A percentile compares a stretch with the other conserved stretches of the same genome.
Evolutionary conservation across 2,888 invertebrate genomes (phyloP).

Genomic region (Noctua janthe): DNA sequence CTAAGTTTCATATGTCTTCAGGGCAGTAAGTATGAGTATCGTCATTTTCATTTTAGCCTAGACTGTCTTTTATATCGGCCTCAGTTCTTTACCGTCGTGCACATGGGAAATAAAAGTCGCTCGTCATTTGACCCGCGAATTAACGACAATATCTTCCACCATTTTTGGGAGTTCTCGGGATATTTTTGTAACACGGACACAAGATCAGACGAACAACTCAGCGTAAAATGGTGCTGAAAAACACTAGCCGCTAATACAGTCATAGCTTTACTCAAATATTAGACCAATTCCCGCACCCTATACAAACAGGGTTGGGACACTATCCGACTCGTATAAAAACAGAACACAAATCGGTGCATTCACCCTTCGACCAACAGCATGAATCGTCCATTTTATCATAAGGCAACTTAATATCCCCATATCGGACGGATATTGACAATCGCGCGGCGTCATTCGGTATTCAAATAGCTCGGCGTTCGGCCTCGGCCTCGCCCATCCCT

Average conservation of each 20-base stretch:
- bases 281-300: constrained; percentile 27
- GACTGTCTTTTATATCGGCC: too few relatives aligned
- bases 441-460: constrained; percentile 69
- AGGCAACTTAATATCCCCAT: constrained; percentile 57
- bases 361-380: constrained; percentile 33
- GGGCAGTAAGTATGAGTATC: background rate
- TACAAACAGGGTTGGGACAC: constrained; percentile 20
- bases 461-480: constrained; percentile 65
- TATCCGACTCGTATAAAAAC: constrained; percentile 21
- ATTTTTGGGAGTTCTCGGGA: background rate
- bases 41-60: background rate
- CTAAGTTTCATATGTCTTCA: background rate
- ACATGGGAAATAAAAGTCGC: too few relatives aligned
- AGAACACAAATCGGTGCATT: constrained; percentile 31
- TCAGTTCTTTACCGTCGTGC: background rate
- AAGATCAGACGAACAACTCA: background rate
- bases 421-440: constrained; percentile 64
- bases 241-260: constrained; percentile 4
- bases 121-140: background rate
- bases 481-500: constrained; percentile 51
- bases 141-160: background rate
- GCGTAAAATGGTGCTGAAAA: background rate
- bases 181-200: background rate
- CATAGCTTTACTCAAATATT: constrained; percentile 25
- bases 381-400: constrained; percentile 58